Evolutionary conservation across 2,797 vertebrate species (phyloP).

Genomic region (Tadarida brasiliensis): DNA sequence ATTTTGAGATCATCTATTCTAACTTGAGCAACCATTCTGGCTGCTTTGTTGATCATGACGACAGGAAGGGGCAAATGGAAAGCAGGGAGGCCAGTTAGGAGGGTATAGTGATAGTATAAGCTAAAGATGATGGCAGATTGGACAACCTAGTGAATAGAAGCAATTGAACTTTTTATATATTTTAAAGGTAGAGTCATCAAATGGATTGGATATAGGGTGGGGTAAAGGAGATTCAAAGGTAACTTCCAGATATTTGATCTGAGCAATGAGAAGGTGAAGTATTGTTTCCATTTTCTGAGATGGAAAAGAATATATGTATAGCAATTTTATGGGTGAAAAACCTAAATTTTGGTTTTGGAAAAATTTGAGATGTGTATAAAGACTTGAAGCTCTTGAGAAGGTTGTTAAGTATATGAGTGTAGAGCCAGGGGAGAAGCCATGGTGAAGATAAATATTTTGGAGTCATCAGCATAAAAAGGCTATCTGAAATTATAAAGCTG

Average conservation of each 20-base stretch:
- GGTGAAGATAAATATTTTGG: neutral
- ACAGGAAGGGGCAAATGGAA: neutral
- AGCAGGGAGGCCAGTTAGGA: neutral
- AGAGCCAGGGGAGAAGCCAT: neutral
- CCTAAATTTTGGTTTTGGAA: neutral
- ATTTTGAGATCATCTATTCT: neutral
- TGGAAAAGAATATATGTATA: neutral
- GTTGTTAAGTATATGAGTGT: neutral
- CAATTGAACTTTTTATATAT: neutral
- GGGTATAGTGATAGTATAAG: neutral
- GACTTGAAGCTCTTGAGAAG: neutral
- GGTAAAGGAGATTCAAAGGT: neutral
- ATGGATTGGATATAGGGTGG: neutral
- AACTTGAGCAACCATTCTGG: neutral
- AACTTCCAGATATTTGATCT: neutral
- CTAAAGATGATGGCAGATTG: neutral
- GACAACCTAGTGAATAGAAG: neutral
- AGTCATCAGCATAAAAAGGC: neutral
- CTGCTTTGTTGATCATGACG: neutral
- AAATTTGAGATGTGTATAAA: neutral
- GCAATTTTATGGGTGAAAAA: neutral
- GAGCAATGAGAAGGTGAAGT: neutral
- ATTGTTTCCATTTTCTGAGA: neutral
- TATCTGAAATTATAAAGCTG: neutral
- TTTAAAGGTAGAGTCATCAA: neutral